A percentile compares a stretch with the other conserved stretches of the same genome.
Conservation (phyloP, 2,113 vertebrate species). For the Hassar affinis region DNA sequence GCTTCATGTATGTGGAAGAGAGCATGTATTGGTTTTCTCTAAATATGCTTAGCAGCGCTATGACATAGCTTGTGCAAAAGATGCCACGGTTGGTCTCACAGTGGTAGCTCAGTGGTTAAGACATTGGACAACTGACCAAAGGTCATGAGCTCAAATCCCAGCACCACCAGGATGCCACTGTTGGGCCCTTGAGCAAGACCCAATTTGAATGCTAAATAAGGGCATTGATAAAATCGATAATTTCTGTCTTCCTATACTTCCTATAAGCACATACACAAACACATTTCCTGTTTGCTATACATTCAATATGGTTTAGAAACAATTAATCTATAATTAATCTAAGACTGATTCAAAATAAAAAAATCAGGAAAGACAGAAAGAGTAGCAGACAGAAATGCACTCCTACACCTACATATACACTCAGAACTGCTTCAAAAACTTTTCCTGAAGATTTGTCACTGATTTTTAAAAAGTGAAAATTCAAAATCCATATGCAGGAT, state of each 20-base stretch:
- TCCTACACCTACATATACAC: neutral
- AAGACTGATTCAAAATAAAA: neutral
- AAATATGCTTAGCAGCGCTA: neutral
- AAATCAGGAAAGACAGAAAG: neutral
- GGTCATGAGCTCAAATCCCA: no score
- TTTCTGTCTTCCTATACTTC: neutral
- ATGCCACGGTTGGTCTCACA: neutral
- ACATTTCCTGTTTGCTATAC: neutral
- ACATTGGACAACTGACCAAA: no score
- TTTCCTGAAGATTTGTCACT: constrained; percentile 10
- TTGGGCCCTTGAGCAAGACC: no score
- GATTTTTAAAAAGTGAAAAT: neutral
- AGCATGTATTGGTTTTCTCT: neutral
- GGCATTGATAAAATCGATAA: neutral
- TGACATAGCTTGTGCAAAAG: neutral
- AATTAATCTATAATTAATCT: no score
- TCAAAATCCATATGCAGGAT: neutral
- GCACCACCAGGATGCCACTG: no score
- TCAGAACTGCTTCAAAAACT: constrained; percentile 16
- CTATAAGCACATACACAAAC: neutral
- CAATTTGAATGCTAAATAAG: neutral
- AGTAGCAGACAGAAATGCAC: neutral
- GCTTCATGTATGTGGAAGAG: neutral
- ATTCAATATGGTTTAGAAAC: neutral
- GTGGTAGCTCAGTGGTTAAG: no score